These are phyloP conservation scores for Marcusenius ussheri DNA, from an alignment of 2,113 vertebrate species.

Conservation along the genomic window DNA sequence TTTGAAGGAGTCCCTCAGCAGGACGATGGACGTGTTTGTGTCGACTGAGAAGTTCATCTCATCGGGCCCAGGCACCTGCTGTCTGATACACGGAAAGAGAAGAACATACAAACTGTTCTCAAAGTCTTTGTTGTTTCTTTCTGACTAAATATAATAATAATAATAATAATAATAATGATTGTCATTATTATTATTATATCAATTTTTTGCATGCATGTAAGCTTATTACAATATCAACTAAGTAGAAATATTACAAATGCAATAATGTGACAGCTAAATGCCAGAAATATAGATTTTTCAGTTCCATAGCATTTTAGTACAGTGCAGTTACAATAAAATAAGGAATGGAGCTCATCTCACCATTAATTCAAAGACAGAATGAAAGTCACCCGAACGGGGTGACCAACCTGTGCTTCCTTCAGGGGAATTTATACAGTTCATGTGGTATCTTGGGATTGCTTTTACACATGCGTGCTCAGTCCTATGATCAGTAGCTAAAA, in stretches of 20 bases:
- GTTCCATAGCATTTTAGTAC: not conserved
- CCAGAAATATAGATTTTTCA: not conserved
- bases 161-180: no score
- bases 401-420: not conserved
- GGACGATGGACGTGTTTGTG: not conserved
- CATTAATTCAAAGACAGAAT: not conserved
- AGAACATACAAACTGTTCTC: not conserved
- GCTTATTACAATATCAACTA: not conserved
- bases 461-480: not conserved
- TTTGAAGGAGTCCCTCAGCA: slow-evolving; percentile 41
- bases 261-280: rapidly evolving
- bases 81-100: not conserved
- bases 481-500: not conserved
- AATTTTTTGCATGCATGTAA: not conserved
- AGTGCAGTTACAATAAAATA: not conserved
- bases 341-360: not conserved
- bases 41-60: slow-evolving; percentile 7
- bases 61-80: not conserved
- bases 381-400: not conserved
- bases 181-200: not conserved
- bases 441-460: not conserved
- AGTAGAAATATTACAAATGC: not conserved
- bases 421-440: not conserved
- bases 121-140: not conserved
- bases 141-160: not conserved